Conservation (phyloP, 2,113 vertebrate species). For the Dryoscopus gambensis region DNA sequence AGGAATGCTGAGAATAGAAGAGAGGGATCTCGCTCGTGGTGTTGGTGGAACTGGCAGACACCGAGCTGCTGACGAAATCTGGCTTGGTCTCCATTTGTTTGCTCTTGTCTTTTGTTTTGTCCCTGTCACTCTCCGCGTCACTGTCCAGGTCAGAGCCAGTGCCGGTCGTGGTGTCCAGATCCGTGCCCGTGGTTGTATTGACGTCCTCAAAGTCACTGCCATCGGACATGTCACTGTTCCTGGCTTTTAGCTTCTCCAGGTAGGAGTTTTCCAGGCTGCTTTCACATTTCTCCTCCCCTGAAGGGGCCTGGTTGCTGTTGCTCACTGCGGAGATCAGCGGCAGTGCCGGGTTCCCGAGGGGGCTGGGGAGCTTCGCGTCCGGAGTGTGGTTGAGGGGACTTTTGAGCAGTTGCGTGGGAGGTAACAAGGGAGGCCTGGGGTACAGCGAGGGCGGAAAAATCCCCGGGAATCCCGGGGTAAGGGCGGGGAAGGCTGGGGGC, state of each 20-base stretch:
- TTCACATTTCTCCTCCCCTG: conserved; percentile 79
- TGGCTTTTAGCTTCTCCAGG: conserved; percentile 83
- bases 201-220: conserved; percentile 97
- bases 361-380: conserved; percentile 88
- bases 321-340: conserved; percentile 82
- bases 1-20: conserved; percentile 89
- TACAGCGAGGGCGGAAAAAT: conserved; percentile 93
- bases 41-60: conserved; percentile 74
- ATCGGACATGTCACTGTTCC: conserved; percentile 90
- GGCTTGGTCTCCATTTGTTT: conserved; percentile 75
- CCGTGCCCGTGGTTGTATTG: conserved; percentile 95
- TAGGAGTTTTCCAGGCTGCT: conserved; percentile 79
- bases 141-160: conserved; percentile 93
- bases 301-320: conserved; percentile 62
- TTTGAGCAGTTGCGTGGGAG: conserved; percentile 89
- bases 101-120: conserved; percentile 75
- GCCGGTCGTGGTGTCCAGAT: conserved; percentile 95
- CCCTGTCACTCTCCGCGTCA: conserved; percentile 88
- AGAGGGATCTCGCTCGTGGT: conserved; percentile 80
- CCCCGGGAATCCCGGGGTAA: conserved; percentile 86
- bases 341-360: conserved; percentile 80
- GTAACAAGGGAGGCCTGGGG: conserved; percentile 90
- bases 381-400: conserved; percentile 84
- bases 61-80: conserved; percentile 73
- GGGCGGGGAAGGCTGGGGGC: conserved; percentile 78